Evolutionary conservation across 2,888 invertebrate species (phyloP), one percentile per base, ranked within the genome.

Genomic region (Octonoba sinensis): DNA sequence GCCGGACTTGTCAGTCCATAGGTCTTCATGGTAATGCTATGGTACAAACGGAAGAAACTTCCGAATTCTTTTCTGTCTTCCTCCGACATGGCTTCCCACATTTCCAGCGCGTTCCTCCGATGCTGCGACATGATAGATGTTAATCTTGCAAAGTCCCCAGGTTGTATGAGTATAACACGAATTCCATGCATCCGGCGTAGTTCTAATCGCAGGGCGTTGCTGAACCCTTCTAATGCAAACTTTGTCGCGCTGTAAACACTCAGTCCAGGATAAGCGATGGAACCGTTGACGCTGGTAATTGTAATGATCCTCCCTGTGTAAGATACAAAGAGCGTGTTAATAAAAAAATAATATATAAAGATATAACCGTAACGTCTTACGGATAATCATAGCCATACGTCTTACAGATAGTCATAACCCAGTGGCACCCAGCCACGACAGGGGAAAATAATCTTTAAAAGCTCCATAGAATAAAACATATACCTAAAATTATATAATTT

Each of bases 221-320:
- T 92, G 92, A 94, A 95, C 1, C 92, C 93, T 62, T 92, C 88
- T 3, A 96, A 87, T 0, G 92, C 96, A 0, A 93, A 92, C 89
- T 96, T 96, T 16, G 94, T 93, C 0, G 95, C 95, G 20, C 93
- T 92, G 88, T 96, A 96, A 0, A 93, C 91, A 0, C 92, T 90
- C 78, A 95, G 89, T 0, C 93, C 93, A 0, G 96, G 95, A 67
- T 95, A 88, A 90, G 92, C 88, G 90, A 93, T 87, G 89, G 88
- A 92, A 0, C 93, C 93, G 87, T 96, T 96, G 87, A 96, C 95
- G 87, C 96, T 96, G 3, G 93, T 92, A n/a, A 96, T 90, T 86
- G 93, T 93, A 82, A 96, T 92, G 75, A 96, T 89, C 84, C 96
- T 91, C 51, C 93, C 91, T 91, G 84, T 13, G 0, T 6, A 59